Conservation (phyloP, 2,888 invertebrate genomes). For the Amiota communis region DNA sequence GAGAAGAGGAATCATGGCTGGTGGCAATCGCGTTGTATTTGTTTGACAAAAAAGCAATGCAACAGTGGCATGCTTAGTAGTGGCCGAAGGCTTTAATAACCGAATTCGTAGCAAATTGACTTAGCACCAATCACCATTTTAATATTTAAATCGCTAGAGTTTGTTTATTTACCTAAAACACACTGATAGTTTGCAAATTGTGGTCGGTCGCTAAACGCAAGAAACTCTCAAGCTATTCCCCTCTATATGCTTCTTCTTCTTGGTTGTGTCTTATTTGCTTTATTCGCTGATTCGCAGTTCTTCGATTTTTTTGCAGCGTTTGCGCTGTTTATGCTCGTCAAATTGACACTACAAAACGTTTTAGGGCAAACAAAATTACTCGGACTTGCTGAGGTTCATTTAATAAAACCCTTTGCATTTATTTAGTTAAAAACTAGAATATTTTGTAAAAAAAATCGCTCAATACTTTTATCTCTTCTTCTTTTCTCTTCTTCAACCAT, state of each 20-base stretch:
- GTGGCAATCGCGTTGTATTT: constrained; percentile 19
- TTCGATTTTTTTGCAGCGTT: constrained; percentile 12
- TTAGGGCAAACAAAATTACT: neutral
- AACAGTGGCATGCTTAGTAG: neutral
- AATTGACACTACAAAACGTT: neutral
- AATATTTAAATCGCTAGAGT: neutral
- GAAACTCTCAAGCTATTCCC: constrained; percentile 43
- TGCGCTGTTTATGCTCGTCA: constrained; percentile 18
- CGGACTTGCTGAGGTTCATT: constrained; percentile 29
- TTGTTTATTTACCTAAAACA: constrained; percentile 52
- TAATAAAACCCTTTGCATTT: constrained; percentile 39
- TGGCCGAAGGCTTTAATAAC: neutral
- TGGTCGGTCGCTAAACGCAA: constrained; percentile 28
- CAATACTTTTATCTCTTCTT: constrained; percentile 58
- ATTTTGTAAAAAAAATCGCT: constrained; percentile 50
- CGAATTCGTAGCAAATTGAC: neutral
- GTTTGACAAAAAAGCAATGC: constrained; percentile 6
- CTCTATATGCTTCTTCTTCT: constrained; percentile 33
- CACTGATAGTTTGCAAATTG: constrained; percentile 44
- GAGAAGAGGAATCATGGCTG: neutral
- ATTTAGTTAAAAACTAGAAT: constrained; percentile 43
- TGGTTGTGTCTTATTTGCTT: constrained; percentile 40
- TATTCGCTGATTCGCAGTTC: neutral
- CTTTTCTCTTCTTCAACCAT: constrained; percentile 60
- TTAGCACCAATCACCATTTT: neutral